Base-by-base conservation (phyloP, 2,797 vertebrate species). In the Ataeniobius toweri region DNA sequence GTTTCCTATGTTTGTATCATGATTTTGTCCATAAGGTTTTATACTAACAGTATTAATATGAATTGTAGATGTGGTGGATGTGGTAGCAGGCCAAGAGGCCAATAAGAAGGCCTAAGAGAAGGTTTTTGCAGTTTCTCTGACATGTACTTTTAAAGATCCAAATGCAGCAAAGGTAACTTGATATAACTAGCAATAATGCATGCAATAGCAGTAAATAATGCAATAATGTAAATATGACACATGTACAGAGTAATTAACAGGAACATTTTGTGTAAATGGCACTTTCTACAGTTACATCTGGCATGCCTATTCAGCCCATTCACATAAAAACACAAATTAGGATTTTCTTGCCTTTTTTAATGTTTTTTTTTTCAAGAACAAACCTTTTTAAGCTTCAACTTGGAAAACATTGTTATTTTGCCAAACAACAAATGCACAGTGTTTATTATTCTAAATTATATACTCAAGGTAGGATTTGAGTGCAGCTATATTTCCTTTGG, bases 401-500 rank as follows among this genome's bases (percentile, higher is more conserved):
- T 24, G 20, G 31, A 67, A 63, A 63, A 6, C 28, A 63, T 13
- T 48, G 59, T 63, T 63, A 18, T 36, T 51, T 63, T 36, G 31
- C 28, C 16, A 36, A 63, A 31, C 68, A 28, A 0, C 22, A n/a
- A 69, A 26, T 20, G 14, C 68, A 77, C 61, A 73, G 58, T 26
- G 71, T 6, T 4, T 36, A 22, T 16, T 41, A 56, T 59, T 36
- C 36, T 50, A 61, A 16, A 61, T 63, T 20, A 36, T 36, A 14
- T 31, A 18, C 28, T 36, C 3, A 63, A 63, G 26, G 50, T 48
- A 48, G 6, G 26, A 61, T n/a, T 12, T 63, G 16, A 63, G 28
- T 63, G 63, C 36, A n/a, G 39, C 6, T 74, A 18, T 46, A 74
- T 75, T 85, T 81, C 58, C 71, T 83, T 59, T 65, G 58, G 36